These are phyloP conservation scores for Gallinago paraguaiae DNA, from an alignment of 2,113 vertebrate species.

Conservation along the genomic window DNA sequence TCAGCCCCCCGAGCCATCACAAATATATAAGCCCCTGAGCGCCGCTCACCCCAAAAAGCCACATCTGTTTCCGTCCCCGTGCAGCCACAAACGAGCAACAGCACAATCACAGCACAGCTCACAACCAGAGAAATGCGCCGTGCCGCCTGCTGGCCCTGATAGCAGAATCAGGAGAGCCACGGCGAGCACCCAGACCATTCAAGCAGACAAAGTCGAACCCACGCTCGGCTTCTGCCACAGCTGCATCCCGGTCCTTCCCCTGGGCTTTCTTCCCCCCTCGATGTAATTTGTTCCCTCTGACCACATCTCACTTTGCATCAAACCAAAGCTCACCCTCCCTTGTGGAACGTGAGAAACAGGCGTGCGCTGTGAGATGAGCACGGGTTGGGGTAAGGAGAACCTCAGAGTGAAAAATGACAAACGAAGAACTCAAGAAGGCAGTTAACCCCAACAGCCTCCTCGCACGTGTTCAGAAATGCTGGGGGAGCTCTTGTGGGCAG, in stretches of 20 bases:
- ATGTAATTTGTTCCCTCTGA: conserved; percentile 44
- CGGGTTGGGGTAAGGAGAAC: not conserved
- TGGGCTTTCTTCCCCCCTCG: not conserved
- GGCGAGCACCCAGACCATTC: conserved; percentile 7
- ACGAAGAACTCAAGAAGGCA: not conserved
- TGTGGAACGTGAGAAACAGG: conserved; percentile 42
- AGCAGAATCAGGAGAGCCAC: conserved; percentile 42
- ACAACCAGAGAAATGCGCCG: conserved; percentile 20
- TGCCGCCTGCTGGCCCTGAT: conserved; percentile 32
- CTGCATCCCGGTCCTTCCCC: not conserved
- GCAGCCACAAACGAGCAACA: not conserved
- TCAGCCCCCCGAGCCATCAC: not conserved
- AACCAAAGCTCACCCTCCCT: conserved; percentile 17
- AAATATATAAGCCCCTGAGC: not conserved
- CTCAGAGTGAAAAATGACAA: not conserved
- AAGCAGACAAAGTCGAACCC: conserved; percentile 16
- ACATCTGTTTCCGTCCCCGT: conserved; percentile 12
- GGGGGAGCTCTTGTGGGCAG: not conserved
- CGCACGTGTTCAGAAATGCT: not conserved
- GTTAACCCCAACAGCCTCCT: conserved; percentile 34
- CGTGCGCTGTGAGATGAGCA: not conserved
- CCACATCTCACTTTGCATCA: conserved; percentile 39
- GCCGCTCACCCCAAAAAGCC: conserved; percentile 11
- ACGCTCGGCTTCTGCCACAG: not conserved
- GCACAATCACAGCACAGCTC: not conserved